These are phyloP conservation scores for Adoxophyes honmai DNA, from an alignment of 1,140 invertebrate species.

Conservation along the genomic window DNA sequence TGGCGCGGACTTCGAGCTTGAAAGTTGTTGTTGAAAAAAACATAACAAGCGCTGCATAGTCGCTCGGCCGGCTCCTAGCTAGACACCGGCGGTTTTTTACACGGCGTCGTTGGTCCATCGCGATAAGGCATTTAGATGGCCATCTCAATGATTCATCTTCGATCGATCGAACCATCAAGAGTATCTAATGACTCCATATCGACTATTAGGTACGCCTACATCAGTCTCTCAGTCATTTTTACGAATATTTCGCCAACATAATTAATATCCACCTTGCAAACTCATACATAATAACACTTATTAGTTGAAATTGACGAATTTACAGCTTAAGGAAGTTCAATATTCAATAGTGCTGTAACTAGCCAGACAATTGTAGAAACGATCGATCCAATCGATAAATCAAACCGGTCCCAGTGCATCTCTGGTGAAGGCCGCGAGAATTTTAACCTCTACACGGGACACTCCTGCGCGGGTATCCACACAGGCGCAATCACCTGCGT, in stretches of 20 bases:
- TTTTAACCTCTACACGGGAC: constrained; percentile 53
- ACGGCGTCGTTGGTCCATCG: not conserved
- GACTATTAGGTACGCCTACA: constrained; percentile 4
- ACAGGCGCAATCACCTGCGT: constrained; percentile 25
- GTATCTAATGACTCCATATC: not conserved
- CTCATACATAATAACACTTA: no score
- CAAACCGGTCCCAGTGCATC: constrained; percentile 64
- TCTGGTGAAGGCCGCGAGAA: constrained; percentile 68
- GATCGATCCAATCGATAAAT: constrained; percentile 51
- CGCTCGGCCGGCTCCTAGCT: constrained; percentile 26
- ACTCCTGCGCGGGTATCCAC: constrained; percentile 54
- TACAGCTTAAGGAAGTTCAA: constrained; percentile 5
- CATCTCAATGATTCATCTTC: constrained; percentile 1
- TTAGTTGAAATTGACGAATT: not conserved
- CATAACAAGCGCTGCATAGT: constrained; percentile 50
- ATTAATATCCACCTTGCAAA: no score
- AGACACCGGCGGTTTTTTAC: constrained; percentile 31
- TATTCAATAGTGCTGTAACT: constrained; percentile 9
- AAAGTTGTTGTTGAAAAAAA: constrained; percentile 66
- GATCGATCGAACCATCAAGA: constrained; percentile 6
- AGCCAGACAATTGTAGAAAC: constrained; percentile 25
- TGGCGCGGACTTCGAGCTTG: constrained; percentile 63
- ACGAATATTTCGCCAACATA: no score
- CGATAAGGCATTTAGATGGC: constrained; percentile 8
- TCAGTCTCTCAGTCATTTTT: no score